Evolutionary conservation across 2,888 invertebrate species (phyloP), one percentile per base, ranked within the genome.

Genomic region (Apotomis capreana): DNA sequence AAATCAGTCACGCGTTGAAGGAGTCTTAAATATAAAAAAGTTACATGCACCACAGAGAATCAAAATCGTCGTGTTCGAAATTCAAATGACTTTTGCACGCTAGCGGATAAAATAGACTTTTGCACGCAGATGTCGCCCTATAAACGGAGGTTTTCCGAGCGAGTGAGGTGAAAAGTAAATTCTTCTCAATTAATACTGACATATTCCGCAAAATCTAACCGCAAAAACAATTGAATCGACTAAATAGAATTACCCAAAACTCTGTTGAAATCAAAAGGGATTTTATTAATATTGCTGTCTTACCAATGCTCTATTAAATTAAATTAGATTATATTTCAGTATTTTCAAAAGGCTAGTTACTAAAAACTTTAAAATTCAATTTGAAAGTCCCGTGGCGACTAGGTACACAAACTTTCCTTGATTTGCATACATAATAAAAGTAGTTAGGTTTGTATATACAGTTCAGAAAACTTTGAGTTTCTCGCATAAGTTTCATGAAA

Each of bases 281-380:
- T 52, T 26, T 12, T 6, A 36, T 6, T 10, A 37, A n/a, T 3
- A 8, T 15, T 4, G 12, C 55, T n/a, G 5, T 44, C 36, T 37
- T n/a, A 52, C 13, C 62, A 40, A 5, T 8, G 9, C 13, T 64
- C 2, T 55, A 64, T 55, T 55, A 15, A 70, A 64, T 55, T 55
- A 15, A 70, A 58, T 52, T 52, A 58, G 49, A 61, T 12, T 12
- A 49, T 37, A 51, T 40, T 37, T 40, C 68, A 54, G 54, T 55
- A 63, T 63, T 69, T 57, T 9, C 59, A 65, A 57, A 55, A 61
- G 55, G 51, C 60, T 57, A 26, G 26, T 26, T 26, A 49, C 55
- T 65, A 13, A 46, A 70, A 71, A 67, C 46, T 61, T 65, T 54
- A n/a, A 67, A 51, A 71, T 71, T 67, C 26, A 57, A 67, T 71